Base-by-base conservation (phyloP, 2,888 invertebrate genomes). In the Drosophila paranaensis region DNA sequence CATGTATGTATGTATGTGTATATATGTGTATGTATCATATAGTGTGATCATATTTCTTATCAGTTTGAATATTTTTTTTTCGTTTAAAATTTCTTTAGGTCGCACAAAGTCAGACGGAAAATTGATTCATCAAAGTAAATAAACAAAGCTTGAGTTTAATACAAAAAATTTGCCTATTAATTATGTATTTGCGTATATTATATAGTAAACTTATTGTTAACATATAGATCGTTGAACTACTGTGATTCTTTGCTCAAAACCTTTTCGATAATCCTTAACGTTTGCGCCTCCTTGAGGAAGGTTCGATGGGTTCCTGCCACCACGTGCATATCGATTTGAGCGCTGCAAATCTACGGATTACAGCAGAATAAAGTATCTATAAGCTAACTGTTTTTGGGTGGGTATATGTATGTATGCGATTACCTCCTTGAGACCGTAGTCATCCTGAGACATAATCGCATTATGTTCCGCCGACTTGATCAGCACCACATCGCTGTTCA, bases 401-500 rank as follows among this genome's bases (percentile, higher is more conserved):
- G 20, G 2, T 20, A 20, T 20, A 20, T 20, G 20, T 20, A 20
- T 20, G 3, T 14, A 10, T n/a, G 5, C 10, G 13, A 13, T 55
- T 94, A 98, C 98, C 93, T 95, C 94, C 86, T 95, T 95, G 81
- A 99, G 94, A 63, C 97, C 98, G 93, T 99, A 99, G 93, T 77
- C 76, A n/a, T 98, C 98, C 81, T 96, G 95, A 73, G 95, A 96
- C 81, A 98, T 94, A 83, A 95, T 94, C 72, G 96, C 96, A 92
- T 96, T 97, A 93, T 97, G 97, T 91, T 98, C 97, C 82, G 95
- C 95, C 66, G 98, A 98, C 91, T 96, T 96, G 89, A 99, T 95
- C 71, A 99, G 94, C 56, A 95, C 95, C 40, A 98, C 95, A 75
- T 95, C 94, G 82, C 96, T 96, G 75, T 93, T 93, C 89, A 95